Base-by-base conservation (phyloP, 2,888 invertebrate genomes). In the Zhuqinia jingwanae region DNA sequence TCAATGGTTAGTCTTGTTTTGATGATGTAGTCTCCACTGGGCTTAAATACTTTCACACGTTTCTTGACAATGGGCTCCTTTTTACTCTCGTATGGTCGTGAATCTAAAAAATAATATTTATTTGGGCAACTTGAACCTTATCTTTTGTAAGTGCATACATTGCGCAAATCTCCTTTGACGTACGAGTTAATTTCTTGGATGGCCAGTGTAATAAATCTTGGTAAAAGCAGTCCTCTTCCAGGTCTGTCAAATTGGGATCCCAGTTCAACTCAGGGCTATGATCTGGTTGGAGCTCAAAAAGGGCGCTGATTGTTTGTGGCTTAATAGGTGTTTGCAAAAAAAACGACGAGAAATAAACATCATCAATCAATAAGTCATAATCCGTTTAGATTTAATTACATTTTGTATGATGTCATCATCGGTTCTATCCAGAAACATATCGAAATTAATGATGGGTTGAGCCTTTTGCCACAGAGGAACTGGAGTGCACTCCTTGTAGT, bases 191-290 rank as follows among this genome's bases (percentile, higher is more conserved):
- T 63, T 87, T 89, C 58, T 86, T 88, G 27, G 88, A 88, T 20
- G 88, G 88, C 77, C 75, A 80, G 25, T 84, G 83, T 2, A 88
- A n/a, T n/a, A 86, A 30, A 63, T 88, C 88, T 27, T 88, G 88
- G n/a, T 83, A 88, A 50, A 88, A 88, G 47, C 88, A 88, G 56
- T 91, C 91, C 78, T 91, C 91, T 77, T 91, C 91, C 42, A 91
- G 60, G 17, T 89, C 89, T 5, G 90, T 91, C 47, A 91, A 60
- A 15, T 85, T 75, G 17, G 89, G 89, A 83, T 88, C 88, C 88
- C 89, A 91, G 78, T 87, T 89, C 60, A 91, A 50, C 20, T 87
- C 88, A 2, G 87, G 87, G 17, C 81, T 86, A 2, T 88, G 86
- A 80, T 89, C 87, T 53, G 87, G 84, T n/a, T 87, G 84, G 60